Evolutionary conservation across 2,113 vertebrate genomes (phyloP), one percentile per base, ranked within the genome.

Genomic region (Pardalotus punctatus): DNA sequence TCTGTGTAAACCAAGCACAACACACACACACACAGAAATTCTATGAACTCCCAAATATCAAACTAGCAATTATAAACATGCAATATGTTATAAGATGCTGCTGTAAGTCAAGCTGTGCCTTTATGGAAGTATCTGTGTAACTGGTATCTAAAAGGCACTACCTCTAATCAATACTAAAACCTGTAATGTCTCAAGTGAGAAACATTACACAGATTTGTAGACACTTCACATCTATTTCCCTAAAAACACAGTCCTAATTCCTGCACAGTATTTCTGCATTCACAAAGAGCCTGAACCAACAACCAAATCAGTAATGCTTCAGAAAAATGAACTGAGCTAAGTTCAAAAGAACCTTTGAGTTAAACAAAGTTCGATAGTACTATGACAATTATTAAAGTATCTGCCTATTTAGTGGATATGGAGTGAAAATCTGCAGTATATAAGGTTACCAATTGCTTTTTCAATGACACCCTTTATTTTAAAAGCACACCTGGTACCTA

Each of bases 401-500:
- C 16, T 20, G 88, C 91, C 94, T 92, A 58, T 72, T 95, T 79
- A 88, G 97, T 98, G 98, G 96, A 97, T 98, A 98, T 97, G 97
- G 97, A 97, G 86, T 79, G 95, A 97, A 98, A 97, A 97, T 57
- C 97, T 96, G 82, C 71, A 58, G 96, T 88, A 88, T 85, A 84
- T 86, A 96, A 61, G 69, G 94, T 93, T 97, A 96, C 93, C 85
- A 93, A 93, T 28, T 58, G 89, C 81, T 97, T 97, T 96, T 96
- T 89, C 45, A 66, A 73, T 93, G 88, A 90, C 97, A 96, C 90
- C 87, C 93, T 94, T 97, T 97, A 97, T 85, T 97, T 97, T 97
- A 96, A 97, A 97, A 98, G 98, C 98, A 98, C 97, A 97, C 97
- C 98, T 98, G 98, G 97, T 97, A 98, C 97, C 98, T 98, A 98